These are phyloP conservation scores for Telmatochromis sp. DNA, from an alignment of 2,113 vertebrate species.

Conservation along the genomic window DNA sequence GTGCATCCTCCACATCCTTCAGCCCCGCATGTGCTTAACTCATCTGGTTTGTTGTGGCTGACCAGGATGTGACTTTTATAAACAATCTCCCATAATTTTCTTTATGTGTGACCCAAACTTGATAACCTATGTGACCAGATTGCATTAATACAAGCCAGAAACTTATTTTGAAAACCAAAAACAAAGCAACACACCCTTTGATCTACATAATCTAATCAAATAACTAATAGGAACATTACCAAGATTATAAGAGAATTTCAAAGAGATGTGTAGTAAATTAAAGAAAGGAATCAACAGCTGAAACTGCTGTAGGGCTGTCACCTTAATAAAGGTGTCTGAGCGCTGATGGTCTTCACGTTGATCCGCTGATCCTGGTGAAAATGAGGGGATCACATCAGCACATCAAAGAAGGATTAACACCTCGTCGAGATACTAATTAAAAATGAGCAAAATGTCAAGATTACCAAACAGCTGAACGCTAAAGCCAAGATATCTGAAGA, in stretches of 20 bases:
- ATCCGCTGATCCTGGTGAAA: slow-evolving; percentile 49
- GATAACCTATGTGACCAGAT: background rate
- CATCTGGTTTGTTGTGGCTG: background rate
- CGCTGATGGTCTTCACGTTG: slow-evolving; percentile 23
- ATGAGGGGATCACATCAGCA: slow-evolving; percentile 54
- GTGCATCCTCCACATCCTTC: background rate
- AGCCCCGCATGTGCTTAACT: background rate
- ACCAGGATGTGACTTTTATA: background rate
- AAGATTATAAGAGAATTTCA: background rate
- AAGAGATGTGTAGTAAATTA: background rate
- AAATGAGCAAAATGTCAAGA: background rate
- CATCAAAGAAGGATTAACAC: slow-evolving; percentile 50
- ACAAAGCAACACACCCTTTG: background rate
- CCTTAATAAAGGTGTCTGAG: slow-evolving; percentile 45
- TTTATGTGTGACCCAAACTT: background rate
- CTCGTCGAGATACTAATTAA: background rate
- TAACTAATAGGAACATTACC: background rate
- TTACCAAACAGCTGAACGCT: background rate
- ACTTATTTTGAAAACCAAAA: background rate
- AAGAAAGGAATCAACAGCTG: slow-evolving; percentile 27
- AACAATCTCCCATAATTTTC: background rate
- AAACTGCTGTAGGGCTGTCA: slow-evolving; percentile 12
- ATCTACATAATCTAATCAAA: slow-evolving; percentile 28
- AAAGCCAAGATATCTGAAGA: background rate
- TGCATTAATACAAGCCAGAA: background rate